Evolutionary conservation across 2,113 vertebrate genomes (phyloP), one percentile per base, ranked within the genome.

Genomic region (Tamias sibiricus): DNA sequence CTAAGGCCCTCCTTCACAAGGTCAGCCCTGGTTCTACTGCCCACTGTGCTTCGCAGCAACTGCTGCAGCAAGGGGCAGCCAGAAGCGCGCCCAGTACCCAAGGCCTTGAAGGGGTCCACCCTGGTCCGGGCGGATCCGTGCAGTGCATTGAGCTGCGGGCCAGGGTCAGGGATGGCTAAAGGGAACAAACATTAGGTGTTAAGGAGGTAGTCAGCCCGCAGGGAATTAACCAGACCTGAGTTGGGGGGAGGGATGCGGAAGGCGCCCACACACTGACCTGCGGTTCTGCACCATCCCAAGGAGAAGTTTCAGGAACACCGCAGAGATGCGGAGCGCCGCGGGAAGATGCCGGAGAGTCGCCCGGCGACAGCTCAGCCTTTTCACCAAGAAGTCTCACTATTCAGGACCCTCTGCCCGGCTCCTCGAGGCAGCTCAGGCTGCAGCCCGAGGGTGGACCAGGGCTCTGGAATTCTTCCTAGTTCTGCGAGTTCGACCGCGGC

Each of bases 241-340:
- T 35, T 54, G 16, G 44, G 91, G 19, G 6, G 49, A 47, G 9
- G 4, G 32, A 10, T n/a, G 8, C n/a, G 0, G 8, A 13, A 35
- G 52, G 35, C 16, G 37, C 24, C 59, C 28, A 16, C 77, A 47
- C 80, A 98, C 97, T 97, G 96, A 98, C 97, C 97, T 98, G 93
- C 77, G 32, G 85, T 74, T 17, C 42, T 8, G 52, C 37, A 20
- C 49, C 74, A 13, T 81, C 44, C 59, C 83, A 28, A 77, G 32
- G 2, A 59, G 77, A 85, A 90, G 72, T 42, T 35, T 5, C 84
- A 14, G 37, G 47, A 32, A 24, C 20, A 64, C 75, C n/a, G 32
- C 35, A n/a, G n/a, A 80, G 64, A 32, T 57, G 52, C 79, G 11
- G 11, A 47, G 44, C 7, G 54, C 52, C 28, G n/a, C 81, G 8